These are phyloP conservation scores for Rhagonycha lutea DNA, from an alignment of 2,888 invertebrate species.

Conservation along the genomic window DNA sequence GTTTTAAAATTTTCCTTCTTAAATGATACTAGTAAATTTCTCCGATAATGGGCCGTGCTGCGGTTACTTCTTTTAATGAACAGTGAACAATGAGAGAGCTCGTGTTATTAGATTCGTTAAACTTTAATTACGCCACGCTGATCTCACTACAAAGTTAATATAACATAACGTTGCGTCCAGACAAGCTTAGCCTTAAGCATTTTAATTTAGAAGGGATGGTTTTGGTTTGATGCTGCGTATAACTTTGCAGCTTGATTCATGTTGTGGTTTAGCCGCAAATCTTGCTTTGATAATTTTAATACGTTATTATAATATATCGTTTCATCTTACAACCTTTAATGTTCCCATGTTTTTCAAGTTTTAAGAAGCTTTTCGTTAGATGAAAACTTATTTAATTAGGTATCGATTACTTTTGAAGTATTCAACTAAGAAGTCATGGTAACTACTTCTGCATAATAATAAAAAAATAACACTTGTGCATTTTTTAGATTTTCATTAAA, in stretches of 20 bases:
- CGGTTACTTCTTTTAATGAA: conserved; percentile 21
- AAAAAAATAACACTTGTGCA: not conserved
- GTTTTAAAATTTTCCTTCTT: conserved; percentile 27
- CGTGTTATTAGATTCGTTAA: conserved; percentile 32
- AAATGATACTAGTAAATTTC: conserved; percentile 5
- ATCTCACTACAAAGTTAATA: conserved; percentile 29
- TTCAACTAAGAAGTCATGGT: not conserved
- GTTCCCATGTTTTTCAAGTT: conserved; percentile 3
- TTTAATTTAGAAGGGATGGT: conserved; percentile 28
- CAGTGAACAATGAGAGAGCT: conserved; percentile 17
- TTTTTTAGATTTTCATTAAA: not conserved
- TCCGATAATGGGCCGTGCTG: conserved; percentile 13
- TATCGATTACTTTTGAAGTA: not conserved
- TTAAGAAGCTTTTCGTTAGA: conserved; percentile 7
- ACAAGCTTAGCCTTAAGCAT: conserved; percentile 28
- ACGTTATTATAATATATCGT: conserved; percentile 4
- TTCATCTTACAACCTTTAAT: conserved; percentile 1
- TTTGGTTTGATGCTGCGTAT: conserved; percentile 23
- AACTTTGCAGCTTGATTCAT: conserved; percentile 26
- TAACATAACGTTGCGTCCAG: conserved; percentile 28
- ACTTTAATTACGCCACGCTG: conserved; percentile 32
- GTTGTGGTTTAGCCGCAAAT: conserved; percentile 23
- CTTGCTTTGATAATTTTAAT: conserved; percentile 29
- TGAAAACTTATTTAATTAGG: conserved; percentile 20
- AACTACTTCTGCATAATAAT: not conserved